Percentiles rank a stretch among this genome's conserved stretches.
Evolutionary conservation across 2,797 vertebrate genomes (phyloP).

Genomic region (Podarcis lilfordi): DNA sequence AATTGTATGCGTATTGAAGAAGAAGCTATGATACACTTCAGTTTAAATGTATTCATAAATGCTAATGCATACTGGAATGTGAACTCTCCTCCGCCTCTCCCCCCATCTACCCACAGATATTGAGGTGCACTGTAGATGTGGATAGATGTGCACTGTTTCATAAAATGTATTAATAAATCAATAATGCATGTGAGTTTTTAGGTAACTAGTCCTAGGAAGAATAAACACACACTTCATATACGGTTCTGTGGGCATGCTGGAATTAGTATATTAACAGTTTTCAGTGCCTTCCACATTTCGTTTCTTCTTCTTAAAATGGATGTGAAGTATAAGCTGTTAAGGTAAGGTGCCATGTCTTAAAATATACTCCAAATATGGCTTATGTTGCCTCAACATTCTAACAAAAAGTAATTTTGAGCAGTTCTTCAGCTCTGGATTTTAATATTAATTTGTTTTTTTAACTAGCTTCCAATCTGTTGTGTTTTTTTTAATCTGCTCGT

Average conservation of each 20-base stretch:
- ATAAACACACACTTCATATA: not conserved
- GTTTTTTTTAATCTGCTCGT: not conserved
- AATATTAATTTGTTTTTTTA: not conserved
- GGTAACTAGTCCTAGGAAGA: not conserved
- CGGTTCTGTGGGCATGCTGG: not conserved
- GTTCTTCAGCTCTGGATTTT: not conserved
- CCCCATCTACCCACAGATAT: not conserved
- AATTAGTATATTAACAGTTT: not conserved
- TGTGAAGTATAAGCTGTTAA: not conserved
- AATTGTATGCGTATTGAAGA: not conserved
- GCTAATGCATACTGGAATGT: not conserved
- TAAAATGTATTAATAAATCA: not conserved
- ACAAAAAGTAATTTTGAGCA: not conserved
- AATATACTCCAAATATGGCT: not conserved
- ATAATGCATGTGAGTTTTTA: not conserved
- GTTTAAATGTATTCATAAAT: not conserved
- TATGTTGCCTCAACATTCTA: not conserved
- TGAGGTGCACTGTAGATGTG: not conserved
- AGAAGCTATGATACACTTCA: not conserved
- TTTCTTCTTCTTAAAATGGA: not conserved
- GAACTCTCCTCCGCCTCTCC: too few relatives aligned
- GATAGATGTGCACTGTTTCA: not conserved
- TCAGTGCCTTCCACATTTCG: not conserved
- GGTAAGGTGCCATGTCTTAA: not conserved
- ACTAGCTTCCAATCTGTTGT: not conserved